Base-by-base conservation (phyloP, 1,140 invertebrate species). In the Platyscapa corneri region DNA sequence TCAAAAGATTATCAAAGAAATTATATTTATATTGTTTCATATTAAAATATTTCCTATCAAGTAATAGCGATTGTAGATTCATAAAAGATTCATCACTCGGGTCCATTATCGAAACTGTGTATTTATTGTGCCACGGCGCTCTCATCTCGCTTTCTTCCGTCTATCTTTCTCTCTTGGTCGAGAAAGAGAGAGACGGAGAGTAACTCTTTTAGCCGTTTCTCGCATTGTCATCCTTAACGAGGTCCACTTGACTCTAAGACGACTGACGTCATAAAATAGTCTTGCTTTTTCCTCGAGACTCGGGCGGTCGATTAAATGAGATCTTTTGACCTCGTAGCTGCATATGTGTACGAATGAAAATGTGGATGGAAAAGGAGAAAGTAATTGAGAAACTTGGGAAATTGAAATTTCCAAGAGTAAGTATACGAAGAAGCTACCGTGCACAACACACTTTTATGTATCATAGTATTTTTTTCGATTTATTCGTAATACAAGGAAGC, bases 201-300 rank as follows among this genome's bases (percentile, higher is more conserved):
- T 37, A 42, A 72, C 76, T 76, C 82, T 39, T 49, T 75, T 39
- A 30, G 42, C 60, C 60, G 77, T 83, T 87, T 82, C 76, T 85
- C 60, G 83, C 82, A 84, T 85, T 85, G 87, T 85, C 80, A 85
- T 82, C 70, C 80, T 88, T 86, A 88, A 88, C 82, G 77, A 87
- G 82, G 84, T 82, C 86, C 87, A 90, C 87, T 90, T 89, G 87
- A 90, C 87, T 88, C 80, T 80, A 88, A 88, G 87, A 88, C 78
- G 81, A 56, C 86, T 89, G 87, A 88, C 87, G 89, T 89, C 88
- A 89, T 86, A 20, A 34, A 37, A 14, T 78, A 20, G 46, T 14
- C 8, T n/a, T 60, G 39, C 53, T 53, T 83, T 56, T 83, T 67
- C 77, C 74, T 83, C 39, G 64, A 27, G 8, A 34, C 18, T 72